A percentile compares a stretch with the other conserved stretches of the same genome.
These are phyloP conservation scores for Xanthia icteritia DNA, from an alignment of 2,888 invertebrate genomes.

Conservation along the genomic window DNA sequence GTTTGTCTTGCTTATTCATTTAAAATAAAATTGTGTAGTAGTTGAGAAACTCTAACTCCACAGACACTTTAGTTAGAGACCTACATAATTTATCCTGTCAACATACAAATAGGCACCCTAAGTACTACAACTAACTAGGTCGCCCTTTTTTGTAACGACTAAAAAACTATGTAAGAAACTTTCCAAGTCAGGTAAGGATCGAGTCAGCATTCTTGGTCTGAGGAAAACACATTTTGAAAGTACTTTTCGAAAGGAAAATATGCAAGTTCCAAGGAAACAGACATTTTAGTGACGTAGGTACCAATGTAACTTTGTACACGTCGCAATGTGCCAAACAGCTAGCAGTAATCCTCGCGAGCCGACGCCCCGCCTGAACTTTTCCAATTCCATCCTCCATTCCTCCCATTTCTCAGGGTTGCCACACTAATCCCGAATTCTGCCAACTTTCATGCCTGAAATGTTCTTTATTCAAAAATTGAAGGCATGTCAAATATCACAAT, in stretches of 20 bases:
- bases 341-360: slow-evolving; percentile 79
- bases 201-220: slow-evolving; percentile 58
- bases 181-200: slow-evolving; percentile 59
- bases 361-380: slow-evolving; percentile 81
- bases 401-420: slow-evolving; percentile 81
- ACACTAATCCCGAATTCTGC: slow-evolving; percentile 79
- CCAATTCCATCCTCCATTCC: slow-evolving; percentile 79
- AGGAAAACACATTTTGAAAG: slow-evolving; percentile 59
- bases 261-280: slow-evolving; percentile 61
- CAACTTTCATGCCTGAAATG: slow-evolving; percentile 78
- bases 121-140: slow-evolving; percentile 25
- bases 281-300: slow-evolving; percentile 65
- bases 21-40: neutral
- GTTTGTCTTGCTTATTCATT: neutral
- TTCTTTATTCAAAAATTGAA: slow-evolving; percentile 77
- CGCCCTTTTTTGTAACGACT: slow-evolving; percentile 41
- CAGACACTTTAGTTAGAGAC: slow-evolving; percentile 5
- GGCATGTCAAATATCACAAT: slow-evolving; percentile 73
- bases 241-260: slow-evolving; percentile 66
- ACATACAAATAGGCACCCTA: slow-evolving; percentile 8
- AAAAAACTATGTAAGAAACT: slow-evolving; percentile 62
- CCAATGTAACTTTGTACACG: slow-evolving; percentile 76
- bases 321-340: slow-evolving; percentile 78
- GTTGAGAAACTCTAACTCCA: neutral
- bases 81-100: slow-evolving; percentile 23